phyloP scores from a whole-genome alignment of 2,797 vertebrate species.

The Fratercula arctica region DNA sequence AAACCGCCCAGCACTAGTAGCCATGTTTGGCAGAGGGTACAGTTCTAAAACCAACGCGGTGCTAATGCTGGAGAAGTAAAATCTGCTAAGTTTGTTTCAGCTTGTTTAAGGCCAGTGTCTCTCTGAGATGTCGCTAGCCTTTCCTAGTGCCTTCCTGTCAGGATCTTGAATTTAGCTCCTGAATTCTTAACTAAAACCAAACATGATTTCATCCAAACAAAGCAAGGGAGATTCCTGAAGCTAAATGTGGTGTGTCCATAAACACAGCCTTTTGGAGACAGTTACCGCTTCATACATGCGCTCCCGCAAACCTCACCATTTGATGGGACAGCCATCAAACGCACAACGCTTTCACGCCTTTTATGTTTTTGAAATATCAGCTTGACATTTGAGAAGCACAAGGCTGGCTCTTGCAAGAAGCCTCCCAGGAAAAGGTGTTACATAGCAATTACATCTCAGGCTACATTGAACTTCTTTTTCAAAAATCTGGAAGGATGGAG shows the following conservation, averaged over 20 bases:
- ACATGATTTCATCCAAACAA: slow-evolving; percentile 36
- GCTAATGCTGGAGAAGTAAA: not conserved
- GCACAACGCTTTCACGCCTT: not conserved
- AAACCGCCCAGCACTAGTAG: not conserved
- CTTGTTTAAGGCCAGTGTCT: not conserved
- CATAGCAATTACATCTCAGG: not conserved
- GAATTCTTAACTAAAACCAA: slow-evolving; percentile 48
- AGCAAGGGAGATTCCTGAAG: slow-evolving; percentile 54
- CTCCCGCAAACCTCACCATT: not conserved
- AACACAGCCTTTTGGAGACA: not conserved
- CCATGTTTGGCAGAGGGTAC: not conserved
- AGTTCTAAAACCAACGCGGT: not conserved
- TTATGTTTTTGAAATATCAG: not conserved
- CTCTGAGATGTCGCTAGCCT: not conserved
- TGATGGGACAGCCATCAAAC: not conserved
- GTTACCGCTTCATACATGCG: not conserved
- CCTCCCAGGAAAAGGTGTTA: not conserved
- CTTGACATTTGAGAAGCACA: not conserved
- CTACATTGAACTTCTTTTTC: not conserved
- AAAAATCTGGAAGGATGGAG: not conserved
- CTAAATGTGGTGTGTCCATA: slow-evolving; percentile 7
- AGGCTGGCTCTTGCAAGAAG: not conserved
- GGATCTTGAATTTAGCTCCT: slow-evolving; percentile 15
- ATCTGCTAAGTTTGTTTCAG: not conserved
- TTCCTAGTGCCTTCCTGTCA: not conserved